Base-by-base conservation (phyloP, 2,888 invertebrate genomes). In the Argyresthia albistria region DNA sequence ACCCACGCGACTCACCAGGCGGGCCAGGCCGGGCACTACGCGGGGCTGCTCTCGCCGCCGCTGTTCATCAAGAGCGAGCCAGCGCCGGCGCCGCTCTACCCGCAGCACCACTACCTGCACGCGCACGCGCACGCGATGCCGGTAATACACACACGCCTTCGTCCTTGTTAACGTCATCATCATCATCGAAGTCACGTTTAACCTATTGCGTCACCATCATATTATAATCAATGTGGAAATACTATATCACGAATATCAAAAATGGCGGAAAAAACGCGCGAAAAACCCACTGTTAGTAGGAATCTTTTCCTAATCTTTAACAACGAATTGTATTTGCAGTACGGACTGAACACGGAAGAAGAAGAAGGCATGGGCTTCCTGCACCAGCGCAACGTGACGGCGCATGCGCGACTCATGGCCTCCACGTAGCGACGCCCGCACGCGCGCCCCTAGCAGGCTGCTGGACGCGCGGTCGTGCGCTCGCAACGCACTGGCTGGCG, bases 301-400 rank as follows among this genome's bases (percentile, higher is more conserved):
- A n/a, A n/a, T n/a, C n/a, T n/a, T n/a, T 25, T 25, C 2, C 25
- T 25, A 25, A 25, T 25, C 6, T 25, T 2, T 25, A 25, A 25
- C 6, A 6, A 4, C 6, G 25, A 25, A 25, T 25, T 25, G 25
- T 4, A 25, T 25, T 25, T 25, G 1, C 76, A 88, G 81, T 88
- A 87, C 61, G 88, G 87, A 0, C 69, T 87, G 35, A 35, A 52
- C 54, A 8, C 56, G 58, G 84, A 83, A 54, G 86, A 86, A 51
- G 82, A 89, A 47, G 94, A 93, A 58, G 89, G 92, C 59, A 90
- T 90, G 57, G 93, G 94, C 35, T 94, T 94, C 78, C 93, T 94
- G 70, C 95, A 95, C 79, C 95, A 95, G 73, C 94, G 95, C 70
- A 94, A 94, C 82, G 94, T 95, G 58, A 94, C 94, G 43, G 93